Conservation (phyloP, 92 coral and sea anemone species). For the Nematostella vectensis region DNA sequence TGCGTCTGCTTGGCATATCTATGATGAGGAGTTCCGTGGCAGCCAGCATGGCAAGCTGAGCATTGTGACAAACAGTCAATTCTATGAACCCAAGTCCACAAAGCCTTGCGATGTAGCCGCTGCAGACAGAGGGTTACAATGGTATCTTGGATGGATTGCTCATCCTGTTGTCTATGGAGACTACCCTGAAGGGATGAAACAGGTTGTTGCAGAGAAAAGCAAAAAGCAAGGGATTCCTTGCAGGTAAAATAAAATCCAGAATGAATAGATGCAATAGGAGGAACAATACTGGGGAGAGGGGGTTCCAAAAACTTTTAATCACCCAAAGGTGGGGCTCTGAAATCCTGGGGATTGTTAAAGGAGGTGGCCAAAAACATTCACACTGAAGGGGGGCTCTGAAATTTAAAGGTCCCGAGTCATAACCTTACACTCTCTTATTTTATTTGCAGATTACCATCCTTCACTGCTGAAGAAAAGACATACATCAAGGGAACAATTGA, state of each 20-base stretch:
- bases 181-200: slow-evolving; percentile 78
- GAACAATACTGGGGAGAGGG: neutral
- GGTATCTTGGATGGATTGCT: slow-evolving; percentile 82
- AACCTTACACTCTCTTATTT: too few species aligned
- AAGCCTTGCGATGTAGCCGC: slow-evolving; percentile 57
- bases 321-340: too few species aligned
- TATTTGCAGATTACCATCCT: slow-evolving; percentile 54
- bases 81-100: slow-evolving; percentile 67
- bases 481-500: slow-evolving; percentile 78
- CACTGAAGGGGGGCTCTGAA: too few species aligned
- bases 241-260: slow-evolving; percentile 22
- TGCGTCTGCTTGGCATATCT: slow-evolving; percentile 86
- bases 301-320: too few species aligned
- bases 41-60: slow-evolving; percentile 63
- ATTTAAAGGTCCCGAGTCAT: too few species aligned
- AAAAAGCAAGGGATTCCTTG: slow-evolving; percentile 38
- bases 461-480: slow-evolving; percentile 55
- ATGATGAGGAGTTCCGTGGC: slow-evolving; percentile 66
- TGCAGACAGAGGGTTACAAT: slow-evolving; percentile 78
- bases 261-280: too few species aligned
- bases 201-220: slow-evolving; percentile 42
- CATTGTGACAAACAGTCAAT: slow-evolving; percentile 68
- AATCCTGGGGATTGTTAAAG: too few species aligned
- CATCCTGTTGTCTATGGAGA: slow-evolving; percentile 79
- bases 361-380: too few species aligned